These are phyloP conservation scores for Melanotaenia trifasciata DNA, from an alignment of 2,797 vertebrate genomes.

Conservation along the genomic window DNA sequence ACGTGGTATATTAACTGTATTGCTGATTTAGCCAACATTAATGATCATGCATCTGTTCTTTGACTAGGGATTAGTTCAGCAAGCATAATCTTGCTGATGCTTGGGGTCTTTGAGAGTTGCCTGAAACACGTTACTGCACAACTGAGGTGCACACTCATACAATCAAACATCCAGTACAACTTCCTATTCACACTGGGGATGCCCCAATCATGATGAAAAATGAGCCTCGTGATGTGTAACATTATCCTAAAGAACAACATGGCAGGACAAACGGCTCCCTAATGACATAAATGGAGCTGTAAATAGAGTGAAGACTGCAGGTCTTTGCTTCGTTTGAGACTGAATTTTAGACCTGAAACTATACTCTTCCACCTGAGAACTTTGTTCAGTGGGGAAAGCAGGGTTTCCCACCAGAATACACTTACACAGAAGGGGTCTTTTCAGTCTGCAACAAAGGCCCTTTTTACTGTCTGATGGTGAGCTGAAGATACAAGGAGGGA, in stretches of 20 bases:
- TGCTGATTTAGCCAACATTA: conserved; percentile 11
- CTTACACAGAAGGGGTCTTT: conserved; percentile 61
- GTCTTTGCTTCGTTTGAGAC: conserved; percentile 34
- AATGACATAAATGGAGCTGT: conserved; percentile 20
- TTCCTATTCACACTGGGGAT: conserved; percentile 6
- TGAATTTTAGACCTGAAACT: conserved; percentile 58
- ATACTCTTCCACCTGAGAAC: conserved; percentile 61
- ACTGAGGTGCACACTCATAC: not conserved
- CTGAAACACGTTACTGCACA: conserved; percentile 8
- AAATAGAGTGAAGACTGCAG: conserved; percentile 29
- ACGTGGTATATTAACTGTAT: not conserved
- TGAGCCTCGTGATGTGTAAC: conserved; percentile 33
- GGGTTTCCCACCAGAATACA: conserved; percentile 58
- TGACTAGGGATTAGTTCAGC: not conserved
- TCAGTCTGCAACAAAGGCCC: conserved; percentile 66
- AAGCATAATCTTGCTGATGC: not conserved
- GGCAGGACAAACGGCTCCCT: conserved; percentile 26
- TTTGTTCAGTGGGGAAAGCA: conserved; percentile 50
- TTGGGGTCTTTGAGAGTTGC: not conserved
- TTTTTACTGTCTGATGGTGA: conserved; percentile 53
- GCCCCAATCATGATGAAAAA: conserved; percentile 43
- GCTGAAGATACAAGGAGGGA: conserved; percentile 42
- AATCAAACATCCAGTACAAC: conserved; percentile 7
- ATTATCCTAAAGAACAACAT: conserved; percentile 21
- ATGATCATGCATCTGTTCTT: not conserved